Percentiles rank a stretch among this genome's conserved stretches.
These are phyloP conservation scores for Polypedilum pembai DNA, from an alignment of 1,140 invertebrate species.

Conservation along the genomic window DNA sequence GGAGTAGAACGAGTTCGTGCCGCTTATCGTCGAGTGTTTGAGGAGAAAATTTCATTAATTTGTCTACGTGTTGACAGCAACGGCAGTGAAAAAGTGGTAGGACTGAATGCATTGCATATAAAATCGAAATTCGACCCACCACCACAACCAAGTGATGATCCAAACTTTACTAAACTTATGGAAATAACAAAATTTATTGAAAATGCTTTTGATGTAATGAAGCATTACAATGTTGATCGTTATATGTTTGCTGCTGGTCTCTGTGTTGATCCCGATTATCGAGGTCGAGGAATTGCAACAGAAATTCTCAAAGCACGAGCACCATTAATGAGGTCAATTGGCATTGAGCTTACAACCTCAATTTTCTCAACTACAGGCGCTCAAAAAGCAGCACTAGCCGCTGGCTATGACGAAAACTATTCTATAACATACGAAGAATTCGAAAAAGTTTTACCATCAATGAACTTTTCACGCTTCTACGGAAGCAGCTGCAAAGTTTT, in stretches of 20 bases:
- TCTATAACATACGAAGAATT: not conserved
- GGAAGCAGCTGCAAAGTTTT: conserved; percentile 4
- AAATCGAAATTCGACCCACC: not conserved
- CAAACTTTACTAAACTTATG: not conserved
- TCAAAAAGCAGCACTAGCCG: conserved; percentile 1
- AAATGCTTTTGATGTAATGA: not conserved
- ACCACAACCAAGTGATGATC: not conserved
- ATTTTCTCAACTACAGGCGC: not conserved
- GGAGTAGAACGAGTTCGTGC: not conserved
- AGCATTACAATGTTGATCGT: not conserved
- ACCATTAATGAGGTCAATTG: not conserved
- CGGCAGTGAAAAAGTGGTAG: not conserved
- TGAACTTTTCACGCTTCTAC: not conserved
- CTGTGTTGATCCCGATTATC: not conserved
- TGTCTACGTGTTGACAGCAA: not conserved
- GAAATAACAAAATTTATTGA: not conserved
- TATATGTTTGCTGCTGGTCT: not conserved
- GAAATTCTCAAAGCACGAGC: conserved; percentile 1
- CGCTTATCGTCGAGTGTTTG: not conserved
- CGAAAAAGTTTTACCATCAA: not conserved
- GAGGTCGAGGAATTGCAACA: not conserved
- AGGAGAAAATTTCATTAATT: conserved; percentile 14
- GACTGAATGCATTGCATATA: not conserved
- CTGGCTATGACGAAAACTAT: conserved; percentile 5
- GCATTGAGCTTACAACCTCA: not conserved